Evolutionary conservation across 2,888 invertebrate genomes (phyloP).

Genomic region (Parnassius apollo): DNA sequence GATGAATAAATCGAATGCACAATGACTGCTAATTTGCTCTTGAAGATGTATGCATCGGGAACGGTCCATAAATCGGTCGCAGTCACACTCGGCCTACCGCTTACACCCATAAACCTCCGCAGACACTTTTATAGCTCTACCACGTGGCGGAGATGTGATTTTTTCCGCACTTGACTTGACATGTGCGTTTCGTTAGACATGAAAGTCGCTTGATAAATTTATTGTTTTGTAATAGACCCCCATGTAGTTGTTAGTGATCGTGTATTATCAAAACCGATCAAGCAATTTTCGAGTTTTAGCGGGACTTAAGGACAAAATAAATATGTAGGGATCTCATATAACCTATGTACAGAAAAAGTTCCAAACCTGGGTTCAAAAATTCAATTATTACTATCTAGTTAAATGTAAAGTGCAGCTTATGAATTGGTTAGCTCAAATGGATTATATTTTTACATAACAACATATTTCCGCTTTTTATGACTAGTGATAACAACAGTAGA

Average conservation of each 20-base stretch:
- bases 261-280: not conserved
- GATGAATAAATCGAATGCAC: conserved; percentile 73
- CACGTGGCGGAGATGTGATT: conserved; percentile 72
- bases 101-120: conserved; percentile 76
- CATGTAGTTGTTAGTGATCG: conserved; percentile 19
- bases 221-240: conserved; percentile 70
- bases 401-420: no score
- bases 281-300: no score
- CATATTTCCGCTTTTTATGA: no score
- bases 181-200: conserved; percentile 65
- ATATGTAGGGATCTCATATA: no score
- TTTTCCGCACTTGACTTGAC: conserved; percentile 77
- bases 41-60: conserved; percentile 75
- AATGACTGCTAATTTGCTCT: conserved; percentile 80
- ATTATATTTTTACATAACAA: no score
- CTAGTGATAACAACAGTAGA: no score
- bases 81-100: conserved; percentile 78
- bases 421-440: no score
- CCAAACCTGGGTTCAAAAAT: no score
- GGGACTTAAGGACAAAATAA: no score
- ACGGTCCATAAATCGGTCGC: conserved; percentile 71
- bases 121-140: conserved; percentile 79
- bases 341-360: no score
- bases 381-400: no score
- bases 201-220: conserved; percentile 67